These are phyloP conservation scores for Heterocephalus glaber DNA, from an alignment of 2,113 vertebrate genomes.

Conservation along the genomic window DNA sequence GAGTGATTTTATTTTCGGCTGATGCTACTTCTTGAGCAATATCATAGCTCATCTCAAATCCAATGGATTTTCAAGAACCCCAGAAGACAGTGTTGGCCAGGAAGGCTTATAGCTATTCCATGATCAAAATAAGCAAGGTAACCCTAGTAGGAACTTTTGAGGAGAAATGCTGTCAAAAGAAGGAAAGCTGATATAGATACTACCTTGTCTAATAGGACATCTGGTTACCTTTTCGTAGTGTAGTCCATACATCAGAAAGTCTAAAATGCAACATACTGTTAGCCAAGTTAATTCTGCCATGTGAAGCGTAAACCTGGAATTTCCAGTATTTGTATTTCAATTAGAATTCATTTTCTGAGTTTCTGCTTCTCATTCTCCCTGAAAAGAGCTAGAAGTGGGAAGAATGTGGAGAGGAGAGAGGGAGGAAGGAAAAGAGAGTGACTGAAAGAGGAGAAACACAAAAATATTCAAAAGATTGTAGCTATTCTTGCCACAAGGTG, in stretches of 20 bases:
- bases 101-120: background rate
- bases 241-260: slow-evolving; percentile 15
- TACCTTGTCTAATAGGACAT: slow-evolving; percentile 56
- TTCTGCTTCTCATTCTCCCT: slow-evolving; percentile 54
- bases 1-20: background rate
- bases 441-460: background rate
- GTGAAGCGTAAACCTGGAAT: slow-evolving; percentile 66
- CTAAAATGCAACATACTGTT: background rate
- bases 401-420: background rate
- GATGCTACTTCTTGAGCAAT: background rate
- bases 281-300: slow-evolving; percentile 34
- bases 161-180: slow-evolving; percentile 33
- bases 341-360: slow-evolving; percentile 65
- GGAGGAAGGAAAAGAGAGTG: background rate
- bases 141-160: slow-evolving; percentile 20
- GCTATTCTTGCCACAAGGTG: background rate
- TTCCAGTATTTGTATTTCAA: slow-evolving; percentile 73
- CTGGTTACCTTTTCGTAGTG: slow-evolving; percentile 46
- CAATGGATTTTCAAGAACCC: background rate
- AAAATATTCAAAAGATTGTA: background rate
- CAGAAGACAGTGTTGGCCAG: background rate
- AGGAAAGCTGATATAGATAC: slow-evolving; percentile 54
- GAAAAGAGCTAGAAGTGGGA: background rate
- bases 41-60: background rate
- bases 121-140: slow-evolving; percentile 39